These are phyloP conservation scores for Tiphia femorata DNA, from an alignment of 2,888 invertebrate species.

Conservation along the genomic window DNA sequence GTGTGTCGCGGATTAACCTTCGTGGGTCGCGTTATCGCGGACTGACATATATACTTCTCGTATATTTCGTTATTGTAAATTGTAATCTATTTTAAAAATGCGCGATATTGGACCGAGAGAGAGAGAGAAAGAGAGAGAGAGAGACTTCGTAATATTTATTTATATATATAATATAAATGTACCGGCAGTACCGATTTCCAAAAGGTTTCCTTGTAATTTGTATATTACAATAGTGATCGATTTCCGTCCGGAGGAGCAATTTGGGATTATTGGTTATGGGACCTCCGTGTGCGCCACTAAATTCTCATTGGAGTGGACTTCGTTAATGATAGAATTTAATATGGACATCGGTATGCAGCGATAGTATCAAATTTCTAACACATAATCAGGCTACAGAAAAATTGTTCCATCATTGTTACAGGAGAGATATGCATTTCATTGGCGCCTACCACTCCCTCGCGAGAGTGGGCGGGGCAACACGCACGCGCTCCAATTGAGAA, in stretches of 20 bases:
- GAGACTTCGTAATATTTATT: too few relatives aligned
- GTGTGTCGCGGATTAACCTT: background rate
- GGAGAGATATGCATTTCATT: slow-evolving; percentile 55
- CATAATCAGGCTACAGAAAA: slow-evolving; percentile 48
- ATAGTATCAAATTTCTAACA: slow-evolving; percentile 50
- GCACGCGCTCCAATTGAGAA: too few relatives aligned
- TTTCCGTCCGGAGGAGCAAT: too few relatives aligned
- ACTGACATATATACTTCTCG: slow-evolving; percentile 15
- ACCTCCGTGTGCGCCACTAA: too few relatives aligned
- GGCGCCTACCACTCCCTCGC: too few relatives aligned
- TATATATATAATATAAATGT: slow-evolving; percentile 40
- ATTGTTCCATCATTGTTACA: slow-evolving; percentile 54
- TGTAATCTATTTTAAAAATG: slow-evolving; percentile 5
- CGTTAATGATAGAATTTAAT: slow-evolving; percentile 8
- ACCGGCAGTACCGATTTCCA: too few relatives aligned
- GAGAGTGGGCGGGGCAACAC: too few relatives aligned
- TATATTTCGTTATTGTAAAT: slow-evolving; percentile 8
- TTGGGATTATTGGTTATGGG: too few relatives aligned
- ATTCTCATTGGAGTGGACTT: background rate
- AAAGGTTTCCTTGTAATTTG: background rate
- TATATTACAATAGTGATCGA: too few relatives aligned
- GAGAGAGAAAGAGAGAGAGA: too few relatives aligned
- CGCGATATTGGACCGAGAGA: slow-evolving; percentile 38
- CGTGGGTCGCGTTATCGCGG: slow-evolving; percentile 7
- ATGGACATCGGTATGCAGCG: slow-evolving; percentile 41